These are phyloP conservation scores for Theretra japonica DNA, from an alignment of 2,888 invertebrate species.

Conservation along the genomic window DNA sequence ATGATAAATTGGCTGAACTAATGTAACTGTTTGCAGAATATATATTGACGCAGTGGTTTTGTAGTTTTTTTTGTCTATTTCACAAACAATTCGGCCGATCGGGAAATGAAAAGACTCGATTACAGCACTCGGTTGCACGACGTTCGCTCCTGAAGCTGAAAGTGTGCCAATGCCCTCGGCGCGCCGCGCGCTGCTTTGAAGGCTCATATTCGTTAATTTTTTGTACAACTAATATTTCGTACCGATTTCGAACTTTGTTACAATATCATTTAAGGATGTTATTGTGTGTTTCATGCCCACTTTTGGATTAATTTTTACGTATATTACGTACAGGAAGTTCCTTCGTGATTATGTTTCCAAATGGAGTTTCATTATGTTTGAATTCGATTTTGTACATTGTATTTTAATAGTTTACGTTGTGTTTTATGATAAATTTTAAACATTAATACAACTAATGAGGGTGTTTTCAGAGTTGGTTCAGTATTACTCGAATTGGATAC, in stretches of 20 bases:
- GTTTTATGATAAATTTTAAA: too few species aligned
- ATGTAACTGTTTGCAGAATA: conserved; percentile 3
- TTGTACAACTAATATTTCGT: conserved; percentile 10
- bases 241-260: conserved; percentile 2
- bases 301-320: not conserved
- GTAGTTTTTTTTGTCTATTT: conserved; percentile 38
- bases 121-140: conserved; percentile 49
- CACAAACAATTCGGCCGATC: conserved; percentile 41
- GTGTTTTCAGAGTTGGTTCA: too few species aligned
- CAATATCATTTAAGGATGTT: not conserved
- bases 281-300: not conserved
- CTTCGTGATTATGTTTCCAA: conserved; percentile 8
- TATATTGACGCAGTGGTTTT: not conserved
- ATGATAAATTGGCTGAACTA: not conserved
- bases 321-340: not conserved
- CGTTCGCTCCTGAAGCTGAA: conserved; percentile 56
- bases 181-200: conserved; percentile 41
- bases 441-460: too few species aligned
- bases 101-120: conserved; percentile 47
- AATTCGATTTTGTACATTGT: not conserved
- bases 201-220: conserved; percentile 38
- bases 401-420: not conserved
- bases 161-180: conserved; percentile 63
- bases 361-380: conserved; percentile 4
- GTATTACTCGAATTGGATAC: too few species aligned